Evolutionary conservation across 1,140 invertebrate genomes (phyloP).

Genomic region (Drosophila pruinosa): DNA sequence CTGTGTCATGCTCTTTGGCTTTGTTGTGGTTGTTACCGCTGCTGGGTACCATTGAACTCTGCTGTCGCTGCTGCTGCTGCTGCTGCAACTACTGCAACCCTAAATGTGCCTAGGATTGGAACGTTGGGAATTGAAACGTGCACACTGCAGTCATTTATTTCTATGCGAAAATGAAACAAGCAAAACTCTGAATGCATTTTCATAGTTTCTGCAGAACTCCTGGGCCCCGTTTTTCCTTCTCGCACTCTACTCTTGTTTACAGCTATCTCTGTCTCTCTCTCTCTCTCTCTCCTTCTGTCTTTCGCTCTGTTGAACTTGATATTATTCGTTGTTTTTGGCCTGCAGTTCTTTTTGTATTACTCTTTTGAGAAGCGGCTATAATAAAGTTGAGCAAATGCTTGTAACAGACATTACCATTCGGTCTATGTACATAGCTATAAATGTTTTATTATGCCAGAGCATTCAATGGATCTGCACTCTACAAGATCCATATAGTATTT

Average conservation of each 20-base stretch:
- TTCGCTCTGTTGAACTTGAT: slow-evolving; percentile 26
- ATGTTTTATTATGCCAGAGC: slow-evolving; percentile 19
- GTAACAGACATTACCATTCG: slow-evolving; percentile 17
- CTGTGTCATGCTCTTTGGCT: slow-evolving; percentile 58
- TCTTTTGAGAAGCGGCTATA: background rate
- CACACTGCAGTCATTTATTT: slow-evolving; percentile 33
- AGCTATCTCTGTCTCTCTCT: slow-evolving; percentile 7
- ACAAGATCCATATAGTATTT: slow-evolving; percentile 16
- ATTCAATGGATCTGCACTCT: background rate
- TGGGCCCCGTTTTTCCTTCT: slow-evolving; percentile 1
- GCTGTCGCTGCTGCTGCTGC: slow-evolving; percentile 28
- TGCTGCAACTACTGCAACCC: slow-evolving; percentile 52
- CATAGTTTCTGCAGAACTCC: background rate
- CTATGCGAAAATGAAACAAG: slow-evolving; percentile 22
- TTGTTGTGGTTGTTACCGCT: slow-evolving; percentile 42
- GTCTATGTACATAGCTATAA: slow-evolving; percentile 19
- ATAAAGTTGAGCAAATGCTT: background rate
- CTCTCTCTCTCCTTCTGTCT: background rate
- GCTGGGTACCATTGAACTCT: slow-evolving; percentile 76
- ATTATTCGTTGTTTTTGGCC: slow-evolving; percentile 13
- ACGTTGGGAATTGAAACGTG: slow-evolving; percentile 63
- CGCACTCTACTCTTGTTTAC: slow-evolving; percentile 2
- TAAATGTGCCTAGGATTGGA: slow-evolving; percentile 51
- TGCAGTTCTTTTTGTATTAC: slow-evolving; percentile 28
- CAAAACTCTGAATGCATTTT: slow-evolving; percentile 26